These are phyloP conservation scores for Alosa alosa DNA, from an alignment of 2,113 vertebrate species.

Conservation along the genomic window DNA sequence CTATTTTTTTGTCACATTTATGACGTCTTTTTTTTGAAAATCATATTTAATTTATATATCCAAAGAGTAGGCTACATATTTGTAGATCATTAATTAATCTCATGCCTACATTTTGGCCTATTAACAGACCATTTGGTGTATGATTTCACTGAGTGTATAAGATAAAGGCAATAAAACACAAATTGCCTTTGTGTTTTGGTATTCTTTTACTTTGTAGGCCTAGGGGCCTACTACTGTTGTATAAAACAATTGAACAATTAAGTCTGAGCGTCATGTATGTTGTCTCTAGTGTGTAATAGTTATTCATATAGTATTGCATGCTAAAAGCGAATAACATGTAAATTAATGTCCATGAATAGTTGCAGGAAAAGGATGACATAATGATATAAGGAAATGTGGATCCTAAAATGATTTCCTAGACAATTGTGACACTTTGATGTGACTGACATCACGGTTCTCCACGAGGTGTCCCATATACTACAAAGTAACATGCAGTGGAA, in stretches of 20 bases:
- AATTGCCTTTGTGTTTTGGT: background rate
- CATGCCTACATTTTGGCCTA: too few species aligned
- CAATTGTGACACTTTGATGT: too few species aligned
- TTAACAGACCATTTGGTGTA: too few species aligned
- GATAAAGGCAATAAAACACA: too few species aligned
- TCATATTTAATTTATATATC: conserved; percentile 12
- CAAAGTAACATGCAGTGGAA: too few species aligned
- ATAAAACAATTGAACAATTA: background rate
- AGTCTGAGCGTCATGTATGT: background rate
- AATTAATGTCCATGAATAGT: background rate
- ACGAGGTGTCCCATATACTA: too few species aligned
- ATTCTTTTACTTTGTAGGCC: background rate
- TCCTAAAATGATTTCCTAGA: too few species aligned
- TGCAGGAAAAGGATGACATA: background rate
- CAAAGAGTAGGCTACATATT: background rate
- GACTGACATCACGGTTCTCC: too few species aligned
- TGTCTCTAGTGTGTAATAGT: background rate
- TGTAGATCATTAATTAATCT: too few species aligned
- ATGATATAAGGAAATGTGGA: background rate
- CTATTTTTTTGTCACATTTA: conserved; percentile 70
- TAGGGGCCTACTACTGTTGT: background rate
- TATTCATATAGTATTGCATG: background rate
- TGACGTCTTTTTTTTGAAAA: conserved; percentile 56
- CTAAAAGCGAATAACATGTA: background rate
- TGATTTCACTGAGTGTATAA: background rate